Conservation (phyloP, 2,113 vertebrate species). For the Falcunculus frontatus region DNA sequence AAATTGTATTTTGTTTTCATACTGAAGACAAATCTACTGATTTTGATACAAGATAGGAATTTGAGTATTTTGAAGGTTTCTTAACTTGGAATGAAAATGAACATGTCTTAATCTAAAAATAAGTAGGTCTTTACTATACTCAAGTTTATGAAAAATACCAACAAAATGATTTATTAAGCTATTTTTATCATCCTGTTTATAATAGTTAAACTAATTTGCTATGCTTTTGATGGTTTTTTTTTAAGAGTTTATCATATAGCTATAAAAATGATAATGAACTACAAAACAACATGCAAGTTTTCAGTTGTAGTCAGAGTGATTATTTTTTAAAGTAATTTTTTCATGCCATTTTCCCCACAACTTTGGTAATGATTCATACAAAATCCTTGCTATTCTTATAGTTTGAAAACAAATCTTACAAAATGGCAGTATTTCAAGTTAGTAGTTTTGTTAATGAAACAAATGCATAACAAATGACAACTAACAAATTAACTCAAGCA, state of each 20-base stretch:
- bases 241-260: background rate
- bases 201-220: background rate
- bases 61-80: background rate
- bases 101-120: background rate
- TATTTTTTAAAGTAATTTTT: background rate
- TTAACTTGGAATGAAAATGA: background rate
- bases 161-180: slow-evolving; percentile 8
- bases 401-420: background rate
- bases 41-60: background rate
- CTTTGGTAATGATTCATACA: background rate
- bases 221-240: background rate
- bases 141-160: background rate
- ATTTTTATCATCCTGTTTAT: background rate
- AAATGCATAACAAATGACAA: background rate
- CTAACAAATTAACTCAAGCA: background rate
- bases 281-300: background rate
- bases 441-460: background rate
- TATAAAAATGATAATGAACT: slow-evolving; percentile 9
- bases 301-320: background rate
- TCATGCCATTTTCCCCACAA: background rate
- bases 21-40: background rate
- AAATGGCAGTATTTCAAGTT: background rate
- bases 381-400: background rate
- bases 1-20: background rate
- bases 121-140: background rate